Base-by-base conservation (phyloP, 2,797 vertebrate genomes). In the Alauda arvensis region DNA sequence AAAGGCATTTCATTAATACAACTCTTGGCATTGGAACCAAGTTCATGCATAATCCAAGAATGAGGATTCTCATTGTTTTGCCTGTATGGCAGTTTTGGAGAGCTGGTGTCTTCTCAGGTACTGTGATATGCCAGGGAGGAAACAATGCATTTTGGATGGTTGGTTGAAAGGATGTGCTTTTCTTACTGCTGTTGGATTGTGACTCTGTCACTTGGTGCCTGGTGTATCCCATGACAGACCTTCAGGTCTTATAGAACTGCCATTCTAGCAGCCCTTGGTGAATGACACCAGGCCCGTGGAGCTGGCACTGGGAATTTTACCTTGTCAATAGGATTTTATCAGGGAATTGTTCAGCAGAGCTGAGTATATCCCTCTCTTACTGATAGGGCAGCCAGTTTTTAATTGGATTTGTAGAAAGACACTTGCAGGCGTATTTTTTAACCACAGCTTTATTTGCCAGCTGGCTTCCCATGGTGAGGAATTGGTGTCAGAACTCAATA, bases 11-110 rank as follows among this genome's bases (percentile, higher is more conserved):
- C 17, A n/a, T 76, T 82, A 71, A 42, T 63, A 24, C 13, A 39
- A 1, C 19, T 69, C 52, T 70, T 65, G n/a, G 31, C 6, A 0
- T 39, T 87, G 67, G 55, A 85, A 81, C 60, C 52, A 51, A 75
- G 39, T 61, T 93, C 6, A 12, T 16, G 40, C 26, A 31, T 62
- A 86, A 79, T 77, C 80, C 61, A 49, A 79, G 55, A 31, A 18
- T 19, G 57, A 57, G 16, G n/a, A 40, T 74, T 85, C 55, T 45
- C 48, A 66, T 88, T 88, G 61, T 75, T 76, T 92, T 76, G 51
- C 25, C 49, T 88, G 59, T 42, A 15, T 63, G 84, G 55, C 77
- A 61, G 10, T n/a, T 92, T 92, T 89, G 40, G 63, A 59, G 33
- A 69, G 37, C 48, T 72, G 25, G 20, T 59, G 14, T 83, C 63